A percentile compares a stretch with the other conserved stretches of the same genome.
Evolutionary conservation across 53 echinoderm and acorn worm species (phyloP).

Genomic region (Luidia sarsii): DNA sequence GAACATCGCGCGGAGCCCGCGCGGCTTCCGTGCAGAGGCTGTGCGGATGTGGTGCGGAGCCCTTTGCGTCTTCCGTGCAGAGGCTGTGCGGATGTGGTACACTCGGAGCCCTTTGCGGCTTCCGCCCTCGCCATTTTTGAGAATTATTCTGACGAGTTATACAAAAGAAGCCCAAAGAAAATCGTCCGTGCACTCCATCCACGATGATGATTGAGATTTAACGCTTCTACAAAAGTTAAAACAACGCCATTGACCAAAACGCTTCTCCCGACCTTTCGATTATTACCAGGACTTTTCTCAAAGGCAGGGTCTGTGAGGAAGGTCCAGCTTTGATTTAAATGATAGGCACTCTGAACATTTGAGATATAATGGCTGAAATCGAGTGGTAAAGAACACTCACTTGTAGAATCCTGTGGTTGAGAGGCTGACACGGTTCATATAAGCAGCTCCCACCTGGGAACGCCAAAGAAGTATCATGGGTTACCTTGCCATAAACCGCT

Average conservation of each 20-base stretch:
- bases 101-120: too few relatives aligned
- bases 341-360: neutral
- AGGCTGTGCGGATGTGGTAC: too few relatives aligned
- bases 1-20: too few relatives aligned
- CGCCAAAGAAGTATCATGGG: neutral
- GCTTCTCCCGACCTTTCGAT: neutral
- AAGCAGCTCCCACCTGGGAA: constrained; percentile 72
- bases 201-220: too few relatives aligned
- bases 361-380: neutral
- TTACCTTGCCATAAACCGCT: neutral
- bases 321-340: neutral
- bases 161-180: too few relatives aligned
- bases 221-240: neutral
- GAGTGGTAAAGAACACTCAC: constrained; percentile 49
- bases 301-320: neutral
- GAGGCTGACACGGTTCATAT: constrained; percentile 71
- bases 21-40: too few relatives aligned
- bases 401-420: constrained; percentile 79
- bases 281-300: neutral
- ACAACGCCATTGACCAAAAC: neutral
- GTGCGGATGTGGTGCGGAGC: too few relatives aligned
- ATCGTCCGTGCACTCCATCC: too few relatives aligned
- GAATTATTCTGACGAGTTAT: too few relatives aligned
- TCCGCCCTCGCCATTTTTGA: too few relatives aligned
- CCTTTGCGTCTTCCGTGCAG: too few relatives aligned